A percentile compares a stretch with the other conserved stretches of the same genome.
These are phyloP conservation scores for Drosophila melanocephala DNA, from an alignment of 2,888 invertebrate genomes.

Conservation along the genomic window DNA sequence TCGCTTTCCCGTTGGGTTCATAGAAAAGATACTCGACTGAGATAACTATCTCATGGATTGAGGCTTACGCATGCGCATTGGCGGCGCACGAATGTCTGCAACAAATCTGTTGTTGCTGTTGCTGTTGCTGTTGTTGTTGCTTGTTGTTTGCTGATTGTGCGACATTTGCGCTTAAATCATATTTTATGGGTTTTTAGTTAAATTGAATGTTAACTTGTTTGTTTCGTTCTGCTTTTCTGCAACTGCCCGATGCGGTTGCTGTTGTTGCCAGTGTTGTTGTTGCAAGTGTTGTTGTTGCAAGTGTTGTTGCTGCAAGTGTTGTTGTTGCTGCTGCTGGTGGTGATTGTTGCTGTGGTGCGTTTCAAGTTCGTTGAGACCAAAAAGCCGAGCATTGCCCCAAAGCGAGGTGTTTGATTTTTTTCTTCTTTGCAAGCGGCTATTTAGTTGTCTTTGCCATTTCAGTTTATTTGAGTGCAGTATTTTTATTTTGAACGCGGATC, in stretches of 20 bases:
- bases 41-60: constrained; percentile 56
- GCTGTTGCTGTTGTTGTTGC: constrained; percentile 15
- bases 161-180: constrained; percentile 81
- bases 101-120: constrained; percentile 23
- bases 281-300: constrained; percentile 33
- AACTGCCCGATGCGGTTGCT: constrained; percentile 43
- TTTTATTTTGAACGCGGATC: constrained; percentile 27
- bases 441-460: constrained; percentile 58
- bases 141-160: constrained; percentile 47
- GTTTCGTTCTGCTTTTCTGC: constrained; percentile 76
- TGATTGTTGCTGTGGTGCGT: constrained; percentile 54
- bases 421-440: constrained; percentile 1
- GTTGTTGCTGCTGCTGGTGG: constrained; percentile 45
- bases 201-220: constrained; percentile 82
- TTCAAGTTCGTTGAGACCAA: constrained; percentile 61
- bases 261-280: constrained; percentile 14
- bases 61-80: constrained; percentile 71
- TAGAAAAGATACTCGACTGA: constrained; percentile 25
- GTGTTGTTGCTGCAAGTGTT: constrained; percentile 12
- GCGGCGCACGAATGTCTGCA: constrained; percentile 66
- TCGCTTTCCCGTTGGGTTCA: background rate
- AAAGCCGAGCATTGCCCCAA: constrained; percentile 42
- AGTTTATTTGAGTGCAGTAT: constrained; percentile 46
- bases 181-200: constrained; percentile 79
- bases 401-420: constrained; percentile 16